Conservation (phyloP, 2,113 vertebrate species). For the Melanotaenia duboulayi region DNA sequence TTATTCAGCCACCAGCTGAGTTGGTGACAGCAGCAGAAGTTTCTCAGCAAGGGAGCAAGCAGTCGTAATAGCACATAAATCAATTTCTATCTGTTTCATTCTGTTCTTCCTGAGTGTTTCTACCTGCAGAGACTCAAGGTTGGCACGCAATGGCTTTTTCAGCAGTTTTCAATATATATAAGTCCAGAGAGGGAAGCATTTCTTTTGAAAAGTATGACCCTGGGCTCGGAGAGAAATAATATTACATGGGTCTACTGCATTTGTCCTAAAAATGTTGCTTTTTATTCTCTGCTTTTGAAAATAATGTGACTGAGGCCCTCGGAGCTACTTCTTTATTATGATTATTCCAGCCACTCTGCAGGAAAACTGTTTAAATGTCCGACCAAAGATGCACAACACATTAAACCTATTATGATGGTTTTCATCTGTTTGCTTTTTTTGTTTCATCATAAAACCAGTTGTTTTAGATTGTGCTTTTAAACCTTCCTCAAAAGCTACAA, state of each 20-base stretch:
- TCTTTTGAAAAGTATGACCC: conserved; percentile 54
- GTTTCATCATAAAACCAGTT: conserved; percentile 18
- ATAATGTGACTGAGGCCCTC: conserved; percentile 36
- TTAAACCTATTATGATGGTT: conserved; percentile 29
- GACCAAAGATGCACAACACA: conserved; percentile 18
- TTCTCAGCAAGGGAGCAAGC: conserved; percentile 17
- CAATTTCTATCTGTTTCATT: conserved; percentile 51
- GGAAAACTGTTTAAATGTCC: conserved; percentile 29
- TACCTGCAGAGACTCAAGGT: conserved; percentile 44
- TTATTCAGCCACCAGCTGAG: conserved; percentile 22
- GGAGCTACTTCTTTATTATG: conserved; percentile 34
- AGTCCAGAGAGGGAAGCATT: conserved; percentile 36
- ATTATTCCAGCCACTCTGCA: conserved; percentile 30
- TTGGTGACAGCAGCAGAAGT: conserved; percentile 23
- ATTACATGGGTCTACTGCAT: conserved; percentile 8
- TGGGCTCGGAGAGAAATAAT: conserved; percentile 48
- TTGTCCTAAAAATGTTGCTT: conserved; percentile 27
- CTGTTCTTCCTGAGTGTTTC: conserved; percentile 39
- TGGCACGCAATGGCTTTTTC: conserved; percentile 20
- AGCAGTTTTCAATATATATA: conserved; percentile 48
- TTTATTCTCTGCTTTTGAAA: conserved; percentile 20
- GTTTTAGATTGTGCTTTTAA: conserved; percentile 20
- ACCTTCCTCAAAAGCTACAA: not conserved
- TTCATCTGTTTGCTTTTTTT: conserved; percentile 1
- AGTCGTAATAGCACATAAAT: conserved; percentile 46